Base-by-base conservation (phyloP, 1,140 invertebrate genomes). In the Ditylenchus dipsaci region DNA sequence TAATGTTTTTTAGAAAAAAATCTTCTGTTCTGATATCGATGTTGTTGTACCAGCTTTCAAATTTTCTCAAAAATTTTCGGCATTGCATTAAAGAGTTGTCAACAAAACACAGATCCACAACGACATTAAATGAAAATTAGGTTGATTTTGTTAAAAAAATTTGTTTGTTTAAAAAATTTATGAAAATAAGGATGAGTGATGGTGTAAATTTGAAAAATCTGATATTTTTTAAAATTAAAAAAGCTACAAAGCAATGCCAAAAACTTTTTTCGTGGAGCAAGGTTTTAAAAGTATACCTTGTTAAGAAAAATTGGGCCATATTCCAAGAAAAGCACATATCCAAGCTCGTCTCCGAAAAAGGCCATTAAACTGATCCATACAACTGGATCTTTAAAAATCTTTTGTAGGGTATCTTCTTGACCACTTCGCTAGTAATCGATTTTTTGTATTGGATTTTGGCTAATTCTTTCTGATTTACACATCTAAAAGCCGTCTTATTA, bases 281-380 rank as follows among this genome's bases (percentile, higher is more conserved):
- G 3, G n/a, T n/a, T 3, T 61, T 33, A 61, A 30, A 33, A 61
- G 3, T 21, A 8, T 27, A 61, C 59, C 49, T 79, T 81, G 38
- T 80, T 80, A 29, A 79, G 59, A 71, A 81, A 79, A 19, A 68
- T 79, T 33, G 77, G 77, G 13, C 77, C 77, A 47, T 78, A 79
- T 29, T 81, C 79, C 49, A 73, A 68, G 47, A 79, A 79, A 26
- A 79, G 71, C 9, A 76, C 58, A 43, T 75, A 75, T 38, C 63
- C 63, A 17, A 75, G 38, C 21, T 19, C 29, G n/a, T 43, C 59
- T 19, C 59, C 45, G 21, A 75, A 65, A 38, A 27, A 42, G 17
- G 64, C 64, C 19, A 76, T 23, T 21, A 77, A 33, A 63, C 49
- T 29, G 23, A 67, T 76, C 65, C 59, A 61, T 19, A 61, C 59